Evolutionary conservation across 2,888 invertebrate species (phyloP).

Genomic region (Cephus runcator): DNA sequence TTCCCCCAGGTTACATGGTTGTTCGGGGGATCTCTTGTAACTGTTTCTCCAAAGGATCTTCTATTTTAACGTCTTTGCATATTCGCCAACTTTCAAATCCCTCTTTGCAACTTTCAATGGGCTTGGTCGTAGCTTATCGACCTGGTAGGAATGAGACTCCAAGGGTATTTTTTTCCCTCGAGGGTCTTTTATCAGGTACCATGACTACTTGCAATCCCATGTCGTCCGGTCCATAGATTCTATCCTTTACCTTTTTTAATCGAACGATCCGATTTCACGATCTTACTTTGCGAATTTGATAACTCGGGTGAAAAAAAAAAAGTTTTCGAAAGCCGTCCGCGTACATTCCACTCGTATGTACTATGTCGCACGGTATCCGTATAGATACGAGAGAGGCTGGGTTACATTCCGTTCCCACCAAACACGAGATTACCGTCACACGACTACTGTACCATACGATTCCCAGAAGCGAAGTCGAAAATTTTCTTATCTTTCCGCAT

Average conservation of each 20-base stretch:
- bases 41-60: not conserved
- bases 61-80: not conserved
- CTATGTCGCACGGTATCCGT: not conserved
- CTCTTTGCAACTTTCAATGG: not conserved
- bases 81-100: not conserved
- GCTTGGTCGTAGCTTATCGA: not conserved
- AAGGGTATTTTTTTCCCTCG: not conserved
- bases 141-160: not conserved
- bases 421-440: not conserved
- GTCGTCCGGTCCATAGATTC: not conserved
- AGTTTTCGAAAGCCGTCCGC: not conserved
- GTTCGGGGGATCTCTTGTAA: not conserved
- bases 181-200: not conserved
- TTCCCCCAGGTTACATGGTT: not conserved
- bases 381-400: not conserved
- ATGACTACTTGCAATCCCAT: not conserved
- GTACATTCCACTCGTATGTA: not conserved
- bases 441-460: not conserved
- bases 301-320: not conserved
- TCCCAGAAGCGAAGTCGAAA: not conserved
- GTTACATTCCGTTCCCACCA: not conserved
- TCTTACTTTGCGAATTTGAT: not conserved
- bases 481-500: not conserved
- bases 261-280: not conserved
- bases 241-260: not conserved